Base-by-base conservation (phyloP, 2,888 invertebrate genomes). In the Mythimna vitellina region DNA sequence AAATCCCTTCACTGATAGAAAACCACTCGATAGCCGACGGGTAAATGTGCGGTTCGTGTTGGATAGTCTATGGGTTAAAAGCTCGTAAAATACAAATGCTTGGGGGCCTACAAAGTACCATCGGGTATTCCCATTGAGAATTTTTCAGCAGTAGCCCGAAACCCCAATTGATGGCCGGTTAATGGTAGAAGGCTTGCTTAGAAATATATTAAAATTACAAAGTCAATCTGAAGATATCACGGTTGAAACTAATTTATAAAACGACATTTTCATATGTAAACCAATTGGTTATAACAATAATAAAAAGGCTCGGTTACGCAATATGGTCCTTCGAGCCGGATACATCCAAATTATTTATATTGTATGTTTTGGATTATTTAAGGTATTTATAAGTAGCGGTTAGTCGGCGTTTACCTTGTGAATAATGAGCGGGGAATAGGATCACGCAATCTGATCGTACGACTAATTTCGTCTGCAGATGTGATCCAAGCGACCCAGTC, bases 401-500 rank as follows among this genome's bases (percentile, higher is more conserved):
- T 53, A 38, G n/a, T 63, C 29, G 57, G 53, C 22, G 20, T 29
- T 25, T 32, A 51, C 32, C 22, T n/a, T 61, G 46, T 51, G 46
- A 29, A 72, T 71, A 25, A 78, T 58, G 57, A 54, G 66, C 12
- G 49, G 14, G 42, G 25, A 64, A 61, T 56, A 57, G 7, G 51
- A 56, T 64, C 42, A 42, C 32, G 58, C 35, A 46, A 67, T 60
- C 29, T 51, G 51, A 72, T 77, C 66, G 25, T 25, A 57, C 32
- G 56, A 46, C 53, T 78, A n/a, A 67, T 67, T 64, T 71, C 29
- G 46, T 62, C 56, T 70, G 25, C 29, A 46, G 70, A 61, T 60
- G 29, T 25, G 46, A 66, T 61, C 17, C 49, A 17, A 25, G 54
- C 64, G 51, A 73, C 25, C 51, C 57, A 73, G 57, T 32, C 25